A percentile compares a stretch with the other conserved stretches of the same genome.
These are phyloP conservation scores for Cygnus atratus DNA, from an alignment of 2,113 vertebrate genomes.

Conservation along the genomic window DNA sequence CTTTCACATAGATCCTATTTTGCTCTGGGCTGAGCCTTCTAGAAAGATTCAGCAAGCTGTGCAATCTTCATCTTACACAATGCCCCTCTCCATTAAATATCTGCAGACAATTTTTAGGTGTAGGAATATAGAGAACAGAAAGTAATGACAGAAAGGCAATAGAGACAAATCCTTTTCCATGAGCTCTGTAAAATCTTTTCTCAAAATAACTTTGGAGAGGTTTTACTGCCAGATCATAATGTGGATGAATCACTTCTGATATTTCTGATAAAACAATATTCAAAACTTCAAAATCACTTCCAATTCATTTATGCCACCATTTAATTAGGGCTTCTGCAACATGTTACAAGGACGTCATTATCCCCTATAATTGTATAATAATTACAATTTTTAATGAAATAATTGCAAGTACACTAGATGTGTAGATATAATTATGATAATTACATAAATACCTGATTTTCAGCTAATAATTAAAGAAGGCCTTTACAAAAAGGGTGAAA, in stretches of 20 bases:
- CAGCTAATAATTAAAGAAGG: constrained; percentile 71
- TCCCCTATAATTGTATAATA: constrained; percentile 70
- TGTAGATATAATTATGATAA: constrained; percentile 73
- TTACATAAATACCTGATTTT: constrained; percentile 75
- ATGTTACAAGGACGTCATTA: constrained; percentile 68
- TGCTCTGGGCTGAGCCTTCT: constrained; percentile 23
- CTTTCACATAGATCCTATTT: neutral
- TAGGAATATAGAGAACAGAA: neutral
- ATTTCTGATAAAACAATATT: constrained; percentile 72
- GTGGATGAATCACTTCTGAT: constrained; percentile 65
- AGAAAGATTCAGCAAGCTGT: constrained; percentile 23
- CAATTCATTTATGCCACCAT: constrained; percentile 59
- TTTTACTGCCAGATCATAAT: constrained; percentile 57
- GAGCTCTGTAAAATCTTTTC: constrained; percentile 23
- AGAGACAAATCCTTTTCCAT: neutral
- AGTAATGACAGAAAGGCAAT: neutral
- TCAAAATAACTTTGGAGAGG: constrained; percentile 53
- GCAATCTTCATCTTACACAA: neutral
- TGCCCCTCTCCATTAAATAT: neutral
- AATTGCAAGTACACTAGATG: constrained; percentile 66
- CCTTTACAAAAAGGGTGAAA: constrained; percentile 57
- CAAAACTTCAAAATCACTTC: constrained; percentile 55
- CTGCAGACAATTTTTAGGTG: neutral
- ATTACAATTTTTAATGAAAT: constrained; percentile 72
- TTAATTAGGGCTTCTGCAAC: constrained; percentile 71